phyloP scores from a whole-genome alignment of 2,797 vertebrate species.

The Esox masquinongy region DNA sequence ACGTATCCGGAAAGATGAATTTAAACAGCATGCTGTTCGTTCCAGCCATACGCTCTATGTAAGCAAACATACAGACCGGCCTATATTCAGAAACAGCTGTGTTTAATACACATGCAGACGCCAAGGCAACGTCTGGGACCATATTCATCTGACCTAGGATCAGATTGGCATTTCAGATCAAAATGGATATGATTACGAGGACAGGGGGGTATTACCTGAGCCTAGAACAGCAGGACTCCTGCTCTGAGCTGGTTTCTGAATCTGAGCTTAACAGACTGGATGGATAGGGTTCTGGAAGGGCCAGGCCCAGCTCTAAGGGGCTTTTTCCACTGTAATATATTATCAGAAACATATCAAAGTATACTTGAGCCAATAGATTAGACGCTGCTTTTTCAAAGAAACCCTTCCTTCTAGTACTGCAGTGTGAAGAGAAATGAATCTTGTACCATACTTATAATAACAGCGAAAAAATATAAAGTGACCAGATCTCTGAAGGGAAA shows the following conservation, averaged over 20 bases:
- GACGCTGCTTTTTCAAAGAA: too few species aligned
- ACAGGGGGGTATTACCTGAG: neutral
- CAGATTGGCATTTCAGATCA: constrained; percentile 1
- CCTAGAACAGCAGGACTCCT: neutral
- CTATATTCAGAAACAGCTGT: constrained; percentile 58
- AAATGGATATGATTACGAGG: neutral
- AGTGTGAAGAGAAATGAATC: too few species aligned
- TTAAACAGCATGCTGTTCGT: constrained; percentile 42
- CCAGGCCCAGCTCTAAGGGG: neutral
- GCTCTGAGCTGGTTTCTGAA: neutral
- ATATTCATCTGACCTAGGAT: neutral
- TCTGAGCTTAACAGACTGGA: neutral
- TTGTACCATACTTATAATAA: too few species aligned
- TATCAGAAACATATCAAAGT: too few species aligned
- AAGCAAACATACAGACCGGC: constrained; percentile 14
- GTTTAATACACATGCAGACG: constrained; percentile 60
- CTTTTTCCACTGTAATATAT: too few species aligned
- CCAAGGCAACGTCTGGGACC: constrained; percentile 43
- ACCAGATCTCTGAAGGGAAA: too few species aligned
- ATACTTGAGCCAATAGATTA: too few species aligned
- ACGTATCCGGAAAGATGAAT: constrained; percentile 52
- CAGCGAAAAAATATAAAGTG: too few species aligned
- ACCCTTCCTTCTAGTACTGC: too few species aligned
- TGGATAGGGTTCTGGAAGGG: neutral
- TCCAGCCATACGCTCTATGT: constrained; percentile 6